Percentiles rank a stretch among this genome's conserved stretches.
These are phyloP conservation scores for Centropus bengalensis DNA, from an alignment of 2,113 vertebrate genomes.

Conservation along the genomic window DNA sequence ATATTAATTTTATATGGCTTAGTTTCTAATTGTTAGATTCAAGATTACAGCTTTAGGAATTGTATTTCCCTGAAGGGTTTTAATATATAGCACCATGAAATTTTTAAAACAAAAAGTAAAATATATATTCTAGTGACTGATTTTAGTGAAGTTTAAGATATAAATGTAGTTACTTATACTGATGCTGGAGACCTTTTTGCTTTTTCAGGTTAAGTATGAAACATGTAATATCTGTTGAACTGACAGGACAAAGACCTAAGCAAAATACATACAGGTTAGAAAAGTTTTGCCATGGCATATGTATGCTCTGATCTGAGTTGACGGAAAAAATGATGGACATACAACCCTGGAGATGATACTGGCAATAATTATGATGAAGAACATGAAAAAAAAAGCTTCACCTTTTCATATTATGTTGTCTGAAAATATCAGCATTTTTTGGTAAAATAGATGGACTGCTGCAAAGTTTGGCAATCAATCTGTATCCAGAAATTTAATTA, in stretches of 20 bases:
- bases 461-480: conserved; percentile 68
- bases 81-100: conserved; percentile 36
- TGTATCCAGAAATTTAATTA: conserved; percentile 70
- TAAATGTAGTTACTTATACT: conserved; percentile 14
- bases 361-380: conserved; percentile 41
- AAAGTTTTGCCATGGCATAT: not conserved
- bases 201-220: not conserved
- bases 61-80: conserved; percentile 51
- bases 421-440: conserved; percentile 52
- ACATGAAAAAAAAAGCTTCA: conserved; percentile 48
- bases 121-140: not conserved
- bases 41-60: not conserved
- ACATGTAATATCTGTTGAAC: not conserved
- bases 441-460: conserved; percentile 57
- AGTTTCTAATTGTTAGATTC: not conserved
- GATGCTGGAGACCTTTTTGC: not conserved
- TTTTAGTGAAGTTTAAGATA: conserved; percentile 22
- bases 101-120: conserved; percentile 45
- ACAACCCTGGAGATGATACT: conserved; percentile 8
- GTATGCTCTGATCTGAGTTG: not conserved
- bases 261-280: not conserved
- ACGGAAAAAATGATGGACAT: not conserved
- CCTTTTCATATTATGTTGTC: conserved; percentile 18
- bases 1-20: conserved; percentile 30
- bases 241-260: not conserved